Evolutionary conservation across 23 tunicate species (phyloP).

Genomic region (Diplosoma virens): DNA sequence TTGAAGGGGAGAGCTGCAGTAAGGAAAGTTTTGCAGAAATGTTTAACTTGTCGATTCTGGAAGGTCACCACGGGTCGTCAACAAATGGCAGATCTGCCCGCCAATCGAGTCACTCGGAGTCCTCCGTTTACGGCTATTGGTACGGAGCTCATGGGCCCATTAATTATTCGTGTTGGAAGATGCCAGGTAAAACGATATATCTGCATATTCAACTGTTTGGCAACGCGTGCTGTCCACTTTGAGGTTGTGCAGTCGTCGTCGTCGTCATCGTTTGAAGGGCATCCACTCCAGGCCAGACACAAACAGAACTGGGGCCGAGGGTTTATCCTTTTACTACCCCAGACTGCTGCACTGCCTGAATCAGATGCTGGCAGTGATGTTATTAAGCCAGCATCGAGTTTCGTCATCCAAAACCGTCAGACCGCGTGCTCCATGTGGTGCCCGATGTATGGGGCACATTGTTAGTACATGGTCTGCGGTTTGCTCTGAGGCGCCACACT

Average conservation of each 20-base stretch:
- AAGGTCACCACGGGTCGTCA: neutral
- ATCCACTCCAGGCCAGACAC: too few species aligned
- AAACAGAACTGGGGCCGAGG: too few species aligned
- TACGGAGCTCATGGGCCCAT: neutral
- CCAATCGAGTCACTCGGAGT: neutral
- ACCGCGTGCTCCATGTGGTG: too few species aligned
- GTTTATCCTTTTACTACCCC: too few species aligned
- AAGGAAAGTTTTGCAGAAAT: neutral
- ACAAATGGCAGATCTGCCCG: conserved; percentile 4
- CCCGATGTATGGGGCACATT: too few species aligned
- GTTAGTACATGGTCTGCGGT: too few species aligned
- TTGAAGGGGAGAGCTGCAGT: neutral
- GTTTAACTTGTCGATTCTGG: neutral
- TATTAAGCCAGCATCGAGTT: too few species aligned
- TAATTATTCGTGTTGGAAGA: neutral
- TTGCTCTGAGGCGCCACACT: too few species aligned
- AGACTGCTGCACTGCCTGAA: too few species aligned
- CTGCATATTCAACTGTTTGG: neutral
- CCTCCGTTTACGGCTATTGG: conserved; percentile 1
- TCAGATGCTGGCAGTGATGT: too few species aligned
- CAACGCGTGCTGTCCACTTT: conserved; percentile 11
- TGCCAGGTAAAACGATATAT: neutral
- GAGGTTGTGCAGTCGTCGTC: neutral
- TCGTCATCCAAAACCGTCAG: too few species aligned
- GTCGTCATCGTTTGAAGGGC: too few species aligned